Evolutionary conservation across 2,888 invertebrate species (phyloP).

Genomic region (Laspeyria flexula): DNA sequence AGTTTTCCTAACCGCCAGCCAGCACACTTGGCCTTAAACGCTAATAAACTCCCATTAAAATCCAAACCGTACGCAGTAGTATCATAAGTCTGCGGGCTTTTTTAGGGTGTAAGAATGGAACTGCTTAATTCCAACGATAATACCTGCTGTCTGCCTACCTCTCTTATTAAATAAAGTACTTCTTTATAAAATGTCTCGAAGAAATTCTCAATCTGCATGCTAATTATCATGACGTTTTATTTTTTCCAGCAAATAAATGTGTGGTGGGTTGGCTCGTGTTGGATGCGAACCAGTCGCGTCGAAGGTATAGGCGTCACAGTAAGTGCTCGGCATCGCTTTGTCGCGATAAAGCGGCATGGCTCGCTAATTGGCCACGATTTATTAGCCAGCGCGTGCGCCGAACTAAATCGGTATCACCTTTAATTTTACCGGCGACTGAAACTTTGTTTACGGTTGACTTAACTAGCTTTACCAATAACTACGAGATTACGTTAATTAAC

Average conservation of each 20-base stretch:
- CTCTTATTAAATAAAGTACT: constrained; percentile 21
- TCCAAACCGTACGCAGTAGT: too few species aligned
- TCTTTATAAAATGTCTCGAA: constrained; percentile 7
- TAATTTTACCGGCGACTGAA: constrained; percentile 34
- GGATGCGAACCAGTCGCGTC: constrained; percentile 5
- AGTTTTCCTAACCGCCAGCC: too few species aligned
- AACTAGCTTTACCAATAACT: constrained; percentile 18
- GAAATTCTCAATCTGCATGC: constrained; percentile 7
- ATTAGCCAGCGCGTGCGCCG: constrained; percentile 58
- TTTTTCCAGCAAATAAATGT: constrained; percentile 16
- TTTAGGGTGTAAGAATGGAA: too few species aligned
- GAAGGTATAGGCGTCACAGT: constrained; percentile 53
- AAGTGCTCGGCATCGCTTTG: constrained; percentile 65
- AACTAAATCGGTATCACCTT: constrained; percentile 38
- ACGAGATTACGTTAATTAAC: constrained; percentile 36
- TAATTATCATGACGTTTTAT: constrained; percentile 21
- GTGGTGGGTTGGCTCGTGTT: constrained; percentile 10
- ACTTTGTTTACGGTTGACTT: constrained; percentile 10
- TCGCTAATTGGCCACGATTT: constrained; percentile 82
- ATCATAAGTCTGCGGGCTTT: too few species aligned
- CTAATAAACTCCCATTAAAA: too few species aligned
- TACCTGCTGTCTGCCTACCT: too few species aligned
- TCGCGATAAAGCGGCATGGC: constrained; percentile 65
- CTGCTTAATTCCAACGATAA: too few species aligned
- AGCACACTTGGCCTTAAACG: too few species aligned